Evolutionary conservation across 2,797 vertebrate genomes (phyloP), one percentile per base, ranked within the genome.

Genomic region (Choloepus didactylus): DNA sequence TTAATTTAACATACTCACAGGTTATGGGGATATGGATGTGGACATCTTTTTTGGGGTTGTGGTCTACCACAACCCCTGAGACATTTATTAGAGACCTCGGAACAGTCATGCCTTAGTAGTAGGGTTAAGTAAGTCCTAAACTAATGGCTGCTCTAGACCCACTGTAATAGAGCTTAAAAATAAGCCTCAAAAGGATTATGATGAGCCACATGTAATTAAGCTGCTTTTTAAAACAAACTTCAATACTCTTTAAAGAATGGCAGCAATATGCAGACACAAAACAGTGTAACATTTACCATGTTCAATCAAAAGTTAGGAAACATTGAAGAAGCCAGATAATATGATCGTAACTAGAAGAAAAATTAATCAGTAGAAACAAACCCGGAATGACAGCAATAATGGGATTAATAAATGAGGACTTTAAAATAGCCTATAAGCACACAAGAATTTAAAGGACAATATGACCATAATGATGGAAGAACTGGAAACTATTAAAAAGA

Each of bases 291-390:
- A 4, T 38, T 87, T 66, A 62, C 25, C 51, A 91, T 87, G 35
- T 38, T 69, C 60, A 82, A 69, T 41, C 7, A 79, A 56, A 94
- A 84, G 9, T 69, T 75, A 46, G 56, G 35, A 90, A 66, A 38
- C 18, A 83, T 80, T 75, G 69, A 83, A 93, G 72, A 93, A 72
- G 46, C 44, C 83, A 35, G 35, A 87, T 94, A 56, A 81, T 67
- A 76, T 3, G 7, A 82, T n/a, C 56, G 21, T 72, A 91, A 87
- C 16, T 56, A 82, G 35, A 25, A 85, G 67, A 67, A 76, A 82
- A 82, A 49, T 51, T 66, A 94, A 35, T 38, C 25, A 51, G 11
- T 56, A 84, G 51, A 86, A 88, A 60, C 12, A 81, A 27, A 35
- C n/a, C 35, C n/a, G 70, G 38, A 85, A 69, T 66, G 35, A 79